Conservation (phyloP, 2,888 invertebrate genomes). For the Ligdia adustata region DNA sequence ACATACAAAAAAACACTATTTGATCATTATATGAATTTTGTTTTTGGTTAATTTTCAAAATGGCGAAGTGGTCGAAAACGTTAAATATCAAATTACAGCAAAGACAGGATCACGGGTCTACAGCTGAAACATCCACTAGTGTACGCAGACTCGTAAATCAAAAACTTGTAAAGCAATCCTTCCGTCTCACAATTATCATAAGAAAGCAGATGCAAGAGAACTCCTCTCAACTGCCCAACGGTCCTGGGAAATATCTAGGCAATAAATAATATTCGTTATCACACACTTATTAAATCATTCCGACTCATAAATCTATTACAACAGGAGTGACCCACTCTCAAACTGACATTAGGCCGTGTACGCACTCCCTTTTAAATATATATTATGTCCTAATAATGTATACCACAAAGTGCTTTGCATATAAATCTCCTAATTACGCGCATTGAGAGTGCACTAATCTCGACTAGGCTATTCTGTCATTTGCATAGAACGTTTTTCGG, state of each 20-base stretch:
- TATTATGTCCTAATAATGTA: slow-evolving; percentile 77
- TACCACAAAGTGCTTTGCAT: slow-evolving; percentile 80
- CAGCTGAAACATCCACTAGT: too few relatives aligned
- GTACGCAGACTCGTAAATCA: slow-evolving; percentile 8
- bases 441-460: slow-evolving; percentile 75
- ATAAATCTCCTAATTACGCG: slow-evolving; percentile 81
- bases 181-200: slow-evolving; percentile 33
- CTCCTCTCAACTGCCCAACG: slow-evolving; percentile 53
- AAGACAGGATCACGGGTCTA: too few relatives aligned
- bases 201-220: slow-evolving; percentile 32
- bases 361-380: slow-evolving; percentile 43
- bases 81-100: too few relatives aligned
- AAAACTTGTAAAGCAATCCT: slow-evolving; percentile 13
- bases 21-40: too few relatives aligned
- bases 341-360: slow-evolving; percentile 69
- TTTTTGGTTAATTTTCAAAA: too few relatives aligned
- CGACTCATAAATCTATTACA: slow-evolving; percentile 73
- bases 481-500: slow-evolving; percentile 68
- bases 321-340: slow-evolving; percentile 79
- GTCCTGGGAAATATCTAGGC: slow-evolving; percentile 52
- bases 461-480: slow-evolving; percentile 64
- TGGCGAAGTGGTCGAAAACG: too few relatives aligned
- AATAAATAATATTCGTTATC: slow-evolving; percentile 77
- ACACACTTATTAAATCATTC: slow-evolving; percentile 72
- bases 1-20: too few relatives aligned